phyloP scores from a whole-genome alignment of 2,888 invertebrate genomes.

The Drosophila paramelanica region DNA sequence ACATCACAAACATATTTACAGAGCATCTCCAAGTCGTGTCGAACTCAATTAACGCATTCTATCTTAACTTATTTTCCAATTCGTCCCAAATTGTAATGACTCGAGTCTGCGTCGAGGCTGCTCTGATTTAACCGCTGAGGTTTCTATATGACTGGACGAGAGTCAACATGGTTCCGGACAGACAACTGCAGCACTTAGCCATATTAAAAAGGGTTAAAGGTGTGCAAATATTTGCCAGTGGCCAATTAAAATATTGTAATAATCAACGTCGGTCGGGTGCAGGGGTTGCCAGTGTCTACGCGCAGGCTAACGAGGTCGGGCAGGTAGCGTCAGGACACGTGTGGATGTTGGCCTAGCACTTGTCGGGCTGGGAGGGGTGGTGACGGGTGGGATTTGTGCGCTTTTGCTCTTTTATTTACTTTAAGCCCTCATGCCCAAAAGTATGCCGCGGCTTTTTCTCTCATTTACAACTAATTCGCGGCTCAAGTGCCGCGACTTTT shows the following conservation, averaged over 20 bases:
- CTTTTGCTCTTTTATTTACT: constrained; percentile 45
- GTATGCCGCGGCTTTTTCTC: constrained; percentile 50
- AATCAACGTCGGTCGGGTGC: constrained; percentile 48
- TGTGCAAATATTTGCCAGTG: constrained; percentile 76
- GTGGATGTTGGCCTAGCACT: constrained; percentile 4
- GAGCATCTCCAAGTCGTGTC: background rate
- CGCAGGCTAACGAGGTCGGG: constrained; percentile 8
- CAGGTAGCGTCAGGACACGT: constrained; percentile 42
- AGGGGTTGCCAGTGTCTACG: background rate
- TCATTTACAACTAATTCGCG: constrained; percentile 58
- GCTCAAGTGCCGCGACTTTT: constrained; percentile 50
- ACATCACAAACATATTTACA: background rate
- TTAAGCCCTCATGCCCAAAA: constrained; percentile 61
- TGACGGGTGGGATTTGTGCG: background rate
- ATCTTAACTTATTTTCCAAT: constrained; percentile 7
- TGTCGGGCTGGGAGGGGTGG: background rate
- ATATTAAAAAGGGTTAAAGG: constrained; percentile 82
- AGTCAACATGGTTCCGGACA: constrained; percentile 40
- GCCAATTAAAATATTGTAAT: constrained; percentile 81
- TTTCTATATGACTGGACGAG: constrained; percentile 34
- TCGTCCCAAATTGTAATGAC: constrained; percentile 23
- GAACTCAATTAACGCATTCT: background rate
- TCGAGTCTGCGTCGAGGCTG: constrained; percentile 29
- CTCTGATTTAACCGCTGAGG: constrained; percentile 35
- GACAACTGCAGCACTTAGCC: constrained; percentile 64